Percentiles rank a stretch among this genome's conserved stretches.
Conservation (phyloP, 2,113 vertebrate genomes). For the Polypterus bichir region DNA sequence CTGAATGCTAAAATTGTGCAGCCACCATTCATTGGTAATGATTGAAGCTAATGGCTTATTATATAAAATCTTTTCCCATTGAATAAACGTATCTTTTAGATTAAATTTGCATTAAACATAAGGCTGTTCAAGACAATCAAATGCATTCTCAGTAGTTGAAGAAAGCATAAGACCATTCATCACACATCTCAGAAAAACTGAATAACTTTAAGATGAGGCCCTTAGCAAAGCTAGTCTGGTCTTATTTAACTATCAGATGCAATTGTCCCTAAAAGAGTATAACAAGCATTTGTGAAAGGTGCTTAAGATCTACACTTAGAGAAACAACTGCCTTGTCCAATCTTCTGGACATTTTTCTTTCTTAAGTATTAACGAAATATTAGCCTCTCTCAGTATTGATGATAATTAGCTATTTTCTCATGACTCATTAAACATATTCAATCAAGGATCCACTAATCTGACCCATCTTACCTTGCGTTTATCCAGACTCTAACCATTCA, state of each 20-base stretch:
- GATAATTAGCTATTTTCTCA: not conserved
- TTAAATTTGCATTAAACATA: not conserved
- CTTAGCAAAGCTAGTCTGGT: slow-evolving; percentile 6
- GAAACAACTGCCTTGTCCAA: slow-evolving; percentile 1
- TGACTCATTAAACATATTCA: slow-evolving; percentile 6
- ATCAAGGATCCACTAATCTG: not conserved
- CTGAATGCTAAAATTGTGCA: no score
- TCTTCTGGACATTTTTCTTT: slow-evolving; percentile 5
- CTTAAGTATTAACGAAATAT: slow-evolving; percentile 8
- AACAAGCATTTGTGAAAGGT: slow-evolving; percentile 4
- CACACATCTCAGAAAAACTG: not conserved
- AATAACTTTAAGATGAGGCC: slow-evolving; percentile 6
- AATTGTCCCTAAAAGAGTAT: not conserved
- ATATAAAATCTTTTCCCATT: no score
- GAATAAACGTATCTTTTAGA: no score
- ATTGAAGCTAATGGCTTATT: no score
- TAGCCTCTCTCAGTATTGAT: not conserved
- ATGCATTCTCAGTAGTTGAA: not conserved
- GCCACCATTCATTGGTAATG: no score
- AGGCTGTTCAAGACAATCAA: not conserved
- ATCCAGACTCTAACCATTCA: not conserved
- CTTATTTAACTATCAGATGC: not conserved
- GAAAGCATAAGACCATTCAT: slow-evolving; percentile 4
- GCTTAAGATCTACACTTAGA: not conserved
- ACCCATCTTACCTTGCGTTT: slow-evolving; percentile 6